Base-by-base conservation (phyloP, 2,888 invertebrate species). In the Chrysotoxum bicinctum region DNA sequence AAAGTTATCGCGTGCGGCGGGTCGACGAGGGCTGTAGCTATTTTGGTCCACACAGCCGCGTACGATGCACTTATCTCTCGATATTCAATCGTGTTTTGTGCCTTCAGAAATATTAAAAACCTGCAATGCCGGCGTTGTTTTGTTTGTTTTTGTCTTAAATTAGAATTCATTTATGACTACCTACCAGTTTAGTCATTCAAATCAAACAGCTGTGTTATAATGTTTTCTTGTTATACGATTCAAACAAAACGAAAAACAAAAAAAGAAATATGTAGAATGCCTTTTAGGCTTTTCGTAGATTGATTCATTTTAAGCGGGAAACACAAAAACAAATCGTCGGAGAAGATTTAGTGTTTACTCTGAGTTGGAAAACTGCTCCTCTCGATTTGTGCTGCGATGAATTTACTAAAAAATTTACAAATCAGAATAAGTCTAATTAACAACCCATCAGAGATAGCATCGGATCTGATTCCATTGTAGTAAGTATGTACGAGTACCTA, bases 101-200 rank as follows among this genome's bases (percentile, higher is more conserved):
- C 64, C 66, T 26, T 23, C 43, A 60, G 30, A 37, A 14, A 64
- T 72, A 58, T 69, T 69, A 72, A 77, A 58, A 50, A 30, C 37
- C 7, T 70, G 40, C 56, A 45, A n/a, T 54, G 68, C 70, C 77
- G 64, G 66, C 58, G 68, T 73, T 62, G 16, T 45, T 66, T 66
- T 12, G 14, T 21, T 16, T 70, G 30, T 74, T 32, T 62, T 69
- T 37, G 32, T 79, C 79, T 73, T 69, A 74, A 83, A 69, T 83
- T 79, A 83, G 79, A 83, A 78, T 62, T 68, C 32, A 68, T 54
- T 76, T 68, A 64, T 56, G 64, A 56, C n/a, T n/a, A n/a, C n/a
- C 54, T 62, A 68, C 68, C 30, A 68, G 21, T 60, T 16, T 45
- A 48, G 32, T 69, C 50, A 37, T 43, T 40, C 37, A 52, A 40